A percentile compares a stretch with the other conserved stretches of the same genome.
phyloP scores from a whole-genome alignment of 2,797 vertebrate genomes.

The Nyctibius grandis region DNA sequence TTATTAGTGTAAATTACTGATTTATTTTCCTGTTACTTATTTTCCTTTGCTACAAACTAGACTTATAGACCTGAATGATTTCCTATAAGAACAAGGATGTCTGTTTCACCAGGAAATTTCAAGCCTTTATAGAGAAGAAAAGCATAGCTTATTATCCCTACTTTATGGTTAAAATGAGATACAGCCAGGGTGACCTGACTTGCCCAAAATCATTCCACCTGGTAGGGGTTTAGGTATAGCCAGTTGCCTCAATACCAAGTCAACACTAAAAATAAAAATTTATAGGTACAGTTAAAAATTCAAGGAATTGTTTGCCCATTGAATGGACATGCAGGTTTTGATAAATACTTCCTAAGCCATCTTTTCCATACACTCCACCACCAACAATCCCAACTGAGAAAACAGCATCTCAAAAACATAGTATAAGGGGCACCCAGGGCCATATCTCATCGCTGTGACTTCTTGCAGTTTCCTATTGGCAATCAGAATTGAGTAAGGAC shows the following conservation, averaged over 20 bases:
- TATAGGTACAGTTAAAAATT: background rate
- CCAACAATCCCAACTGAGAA: background rate
- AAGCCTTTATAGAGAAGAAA: background rate
- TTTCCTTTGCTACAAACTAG: background rate
- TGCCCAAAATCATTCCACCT: background rate
- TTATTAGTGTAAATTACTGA: background rate
- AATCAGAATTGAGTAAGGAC: background rate
- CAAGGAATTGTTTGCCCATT: background rate
- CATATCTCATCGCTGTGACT: fast-evolving
- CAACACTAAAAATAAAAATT: background rate
- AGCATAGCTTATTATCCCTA: background rate
- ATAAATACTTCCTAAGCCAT: background rate
- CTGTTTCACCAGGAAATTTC: background rate
- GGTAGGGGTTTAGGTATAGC: background rate
- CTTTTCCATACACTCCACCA: background rate
- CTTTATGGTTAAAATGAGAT: background rate
- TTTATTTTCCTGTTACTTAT: background rate
- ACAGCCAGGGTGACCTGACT: background rate
- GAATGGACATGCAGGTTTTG: background rate
- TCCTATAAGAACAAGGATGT: background rate
- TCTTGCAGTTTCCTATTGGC: background rate
- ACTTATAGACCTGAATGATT: background rate
- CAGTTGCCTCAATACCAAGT: background rate
- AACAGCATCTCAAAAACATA: background rate
- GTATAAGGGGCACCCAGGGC: background rate